A percentile compares a stretch with the other conserved stretches of the same genome.
These are phyloP conservation scores for Caenorhabditis sp. DNA, from an alignment of 2,888 invertebrate species.

Conservation along the genomic window DNA sequence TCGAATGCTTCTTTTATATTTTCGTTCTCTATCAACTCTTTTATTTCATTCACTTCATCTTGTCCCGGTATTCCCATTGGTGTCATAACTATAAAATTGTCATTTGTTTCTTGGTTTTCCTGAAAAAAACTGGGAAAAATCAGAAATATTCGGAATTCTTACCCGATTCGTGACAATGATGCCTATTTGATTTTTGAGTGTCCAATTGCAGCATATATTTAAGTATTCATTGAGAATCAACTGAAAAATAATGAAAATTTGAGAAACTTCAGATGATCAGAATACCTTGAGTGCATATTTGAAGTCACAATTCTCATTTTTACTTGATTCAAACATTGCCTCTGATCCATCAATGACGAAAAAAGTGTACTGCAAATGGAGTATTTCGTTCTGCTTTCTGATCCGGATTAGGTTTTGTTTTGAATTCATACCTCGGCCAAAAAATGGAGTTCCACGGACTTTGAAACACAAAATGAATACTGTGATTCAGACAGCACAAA, in stretches of 20 bases:
- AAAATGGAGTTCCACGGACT: too few relatives aligned
- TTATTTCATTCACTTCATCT: constrained; percentile 40
- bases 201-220: constrained; percentile 37
- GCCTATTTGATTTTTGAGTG: constrained; percentile 47
- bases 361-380: constrained; percentile 28
- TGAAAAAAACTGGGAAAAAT: background rate
- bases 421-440: too few relatives aligned
- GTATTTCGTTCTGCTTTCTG: too few relatives aligned
- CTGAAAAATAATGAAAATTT: constrained; percentile 7
- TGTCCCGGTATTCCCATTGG: constrained; percentile 38
- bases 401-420: too few relatives aligned
- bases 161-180: constrained; percentile 52
- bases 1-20: constrained; percentile 3
- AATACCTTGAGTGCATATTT: background rate
- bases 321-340: constrained; percentile 32
- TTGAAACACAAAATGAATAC: too few relatives aligned
- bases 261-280: background rate
- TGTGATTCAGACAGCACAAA: too few relatives aligned
- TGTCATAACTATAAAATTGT: constrained; percentile 21
- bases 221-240: constrained; percentile 33
- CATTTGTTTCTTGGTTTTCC: constrained; percentile 18
- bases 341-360: constrained; percentile 40
- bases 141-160: background rate
- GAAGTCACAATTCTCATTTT: constrained; percentile 7
- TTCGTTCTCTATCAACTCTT: constrained; percentile 32